Evolutionary conservation across 2,113 vertebrate genomes (phyloP).

Genomic region (Cervus canadensis): DNA sequence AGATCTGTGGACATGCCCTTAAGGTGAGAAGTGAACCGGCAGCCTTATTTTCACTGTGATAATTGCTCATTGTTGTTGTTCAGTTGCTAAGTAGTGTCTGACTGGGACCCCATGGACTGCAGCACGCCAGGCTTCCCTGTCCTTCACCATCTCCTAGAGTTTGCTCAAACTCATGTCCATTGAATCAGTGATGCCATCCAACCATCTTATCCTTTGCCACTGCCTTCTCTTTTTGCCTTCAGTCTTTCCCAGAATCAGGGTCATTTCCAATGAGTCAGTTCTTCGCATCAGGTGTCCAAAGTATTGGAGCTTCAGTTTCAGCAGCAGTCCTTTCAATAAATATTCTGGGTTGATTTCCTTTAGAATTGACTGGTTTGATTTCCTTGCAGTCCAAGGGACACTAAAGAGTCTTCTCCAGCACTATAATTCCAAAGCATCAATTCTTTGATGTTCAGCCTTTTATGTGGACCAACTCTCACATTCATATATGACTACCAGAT

Average conservation of each 20-base stretch:
- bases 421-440: neutral
- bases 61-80: neutral
- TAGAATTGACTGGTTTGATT: neutral
- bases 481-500: neutral
- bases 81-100: neutral
- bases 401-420: neutral
- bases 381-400: neutral
- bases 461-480: neutral
- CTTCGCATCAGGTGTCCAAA: neutral
- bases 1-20: neutral
- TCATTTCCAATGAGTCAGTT: neutral
- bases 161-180: neutral
- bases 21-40: neutral
- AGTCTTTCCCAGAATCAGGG: neutral
- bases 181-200: neutral
- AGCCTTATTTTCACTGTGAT: neutral
- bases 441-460: neutral
- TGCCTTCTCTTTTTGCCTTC: neutral
- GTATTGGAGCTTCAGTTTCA: neutral
- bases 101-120: neutral
- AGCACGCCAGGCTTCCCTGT: neutral
- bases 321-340: neutral
- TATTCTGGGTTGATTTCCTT: neutral
- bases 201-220: neutral
- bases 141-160: neutral